These are phyloP conservation scores for Litoditis marina DNA, from an alignment of 2,888 invertebrate species.

Conservation along the genomic window DNA sequence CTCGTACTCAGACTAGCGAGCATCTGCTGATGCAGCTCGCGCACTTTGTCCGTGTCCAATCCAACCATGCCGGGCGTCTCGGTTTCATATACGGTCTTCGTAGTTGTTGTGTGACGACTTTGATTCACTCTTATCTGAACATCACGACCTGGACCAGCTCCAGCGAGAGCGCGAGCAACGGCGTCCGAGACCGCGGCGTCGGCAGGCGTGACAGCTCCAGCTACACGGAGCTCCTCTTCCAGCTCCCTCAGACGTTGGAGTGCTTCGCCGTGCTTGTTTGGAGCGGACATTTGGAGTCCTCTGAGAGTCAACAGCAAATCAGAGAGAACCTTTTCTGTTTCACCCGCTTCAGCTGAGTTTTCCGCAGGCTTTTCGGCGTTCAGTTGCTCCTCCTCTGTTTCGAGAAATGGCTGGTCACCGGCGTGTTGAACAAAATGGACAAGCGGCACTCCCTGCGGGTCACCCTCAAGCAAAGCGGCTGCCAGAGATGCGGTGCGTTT, in stretches of 20 bases:
- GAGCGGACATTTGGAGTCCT: constrained; percentile 37
- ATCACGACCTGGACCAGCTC: constrained; percentile 51
- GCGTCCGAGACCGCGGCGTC: constrained; percentile 55
- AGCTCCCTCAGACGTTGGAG: constrained; percentile 53
- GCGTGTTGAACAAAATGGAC: constrained; percentile 40
- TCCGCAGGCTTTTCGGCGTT: not conserved
- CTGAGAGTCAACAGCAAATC: constrained; percentile 38
- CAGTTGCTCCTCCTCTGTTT: constrained; percentile 22
- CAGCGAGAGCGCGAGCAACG: constrained; percentile 52
- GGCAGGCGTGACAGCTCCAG: constrained; percentile 52
- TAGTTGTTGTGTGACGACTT: constrained; percentile 57
- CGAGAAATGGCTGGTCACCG: constrained; percentile 26
- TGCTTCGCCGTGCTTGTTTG: constrained; percentile 39
- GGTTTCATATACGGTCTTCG: constrained; percentile 60
- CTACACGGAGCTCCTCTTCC: constrained; percentile 52
- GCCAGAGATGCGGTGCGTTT: constrained; percentile 43
- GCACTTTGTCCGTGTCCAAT: constrained; percentile 49
- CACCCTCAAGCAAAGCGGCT: constrained; percentile 40
- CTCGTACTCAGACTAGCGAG: constrained; percentile 52
- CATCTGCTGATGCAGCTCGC: constrained; percentile 55
- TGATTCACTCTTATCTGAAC: constrained; percentile 59
- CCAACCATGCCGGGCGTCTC: constrained; percentile 60
- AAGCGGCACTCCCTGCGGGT: constrained; percentile 39
- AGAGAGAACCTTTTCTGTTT: constrained; percentile 36
- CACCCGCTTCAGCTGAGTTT: constrained; percentile 21